Evolutionary conservation across 2,113 vertebrate genomes (phyloP).

Genomic region (Catharus fuscescens): DNA sequence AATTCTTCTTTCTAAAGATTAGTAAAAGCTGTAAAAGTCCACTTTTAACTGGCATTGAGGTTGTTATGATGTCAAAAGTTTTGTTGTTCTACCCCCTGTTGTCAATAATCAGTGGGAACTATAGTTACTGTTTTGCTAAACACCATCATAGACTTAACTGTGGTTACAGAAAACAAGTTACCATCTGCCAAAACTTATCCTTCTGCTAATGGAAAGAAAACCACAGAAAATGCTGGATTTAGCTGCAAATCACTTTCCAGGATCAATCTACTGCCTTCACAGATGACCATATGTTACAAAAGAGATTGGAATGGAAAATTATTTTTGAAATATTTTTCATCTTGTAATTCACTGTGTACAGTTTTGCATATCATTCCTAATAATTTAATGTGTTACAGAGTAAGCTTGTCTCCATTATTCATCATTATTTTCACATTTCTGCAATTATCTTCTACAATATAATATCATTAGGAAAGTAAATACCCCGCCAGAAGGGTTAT

Average conservation of each 20-base stretch:
- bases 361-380: neutral
- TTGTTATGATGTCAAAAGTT: neutral
- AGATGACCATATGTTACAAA: neutral
- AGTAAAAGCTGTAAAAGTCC: neutral
- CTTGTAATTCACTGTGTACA: neutral
- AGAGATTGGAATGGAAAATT: neutral
- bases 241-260: neutral
- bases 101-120: neutral
- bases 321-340: neutral
- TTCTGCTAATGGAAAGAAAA: neutral
- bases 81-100: neutral
- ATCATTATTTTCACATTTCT: neutral
- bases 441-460: neutral
- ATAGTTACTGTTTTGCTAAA: neutral
- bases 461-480: neutral
- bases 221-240: neutral
- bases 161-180: neutral
- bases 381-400: neutral
- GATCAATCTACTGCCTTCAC: neutral
- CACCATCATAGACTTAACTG: neutral
- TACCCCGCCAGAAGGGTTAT: neutral
- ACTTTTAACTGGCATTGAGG: neutral
- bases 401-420: neutral
- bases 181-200: neutral
- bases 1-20: neutral